phyloP scores from a whole-genome alignment of 2,888 invertebrate species.

The Drosophila siamana region DNA sequence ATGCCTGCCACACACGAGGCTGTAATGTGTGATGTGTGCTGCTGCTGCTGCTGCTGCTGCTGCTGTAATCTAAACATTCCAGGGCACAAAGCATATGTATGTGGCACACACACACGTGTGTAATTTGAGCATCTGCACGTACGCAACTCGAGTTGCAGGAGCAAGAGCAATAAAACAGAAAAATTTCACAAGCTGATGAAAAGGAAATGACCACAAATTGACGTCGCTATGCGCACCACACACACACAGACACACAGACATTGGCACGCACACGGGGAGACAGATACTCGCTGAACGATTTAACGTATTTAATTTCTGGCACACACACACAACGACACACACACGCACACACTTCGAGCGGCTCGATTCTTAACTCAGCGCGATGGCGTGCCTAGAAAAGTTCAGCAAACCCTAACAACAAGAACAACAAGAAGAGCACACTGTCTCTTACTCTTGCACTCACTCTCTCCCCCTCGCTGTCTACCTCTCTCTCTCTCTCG shows the following conservation, averaged over 20 bases:
- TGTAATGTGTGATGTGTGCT: slow-evolving; percentile 6
- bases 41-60: too few relatives aligned
- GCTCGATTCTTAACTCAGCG: slow-evolving; percentile 17
- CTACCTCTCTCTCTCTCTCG: slow-evolving; percentile 5
- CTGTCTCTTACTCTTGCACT: slow-evolving; percentile 28
- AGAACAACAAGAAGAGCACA: slow-evolving; percentile 14
- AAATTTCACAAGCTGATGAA: slow-evolving; percentile 73
- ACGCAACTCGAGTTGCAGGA: slow-evolving; percentile 50
- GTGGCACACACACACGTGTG: slow-evolving; percentile 17
- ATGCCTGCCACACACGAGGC: slow-evolving; percentile 4
- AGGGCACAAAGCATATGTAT: slow-evolving; percentile 14
- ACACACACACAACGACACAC: too few relatives aligned
- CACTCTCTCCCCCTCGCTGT: not conserved
- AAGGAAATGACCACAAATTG: slow-evolving; percentile 82
- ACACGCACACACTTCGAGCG: slow-evolving; percentile 8
- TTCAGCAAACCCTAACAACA: slow-evolving; percentile 57
- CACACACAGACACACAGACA: slow-evolving; percentile 19
- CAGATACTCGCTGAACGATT: slow-evolving; percentile 53
- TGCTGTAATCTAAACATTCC: slow-evolving; percentile 59
- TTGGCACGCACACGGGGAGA: not conserved
- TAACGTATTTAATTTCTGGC: slow-evolving; percentile 74
- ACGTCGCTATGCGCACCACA: slow-evolving; percentile 49
- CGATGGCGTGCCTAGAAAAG: slow-evolving; percentile 59
- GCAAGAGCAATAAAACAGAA: slow-evolving; percentile 49
- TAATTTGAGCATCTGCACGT: slow-evolving; percentile 71